Conservation (phyloP, 1,140 invertebrate species). For the Dolichoris vasculosae region DNA sequence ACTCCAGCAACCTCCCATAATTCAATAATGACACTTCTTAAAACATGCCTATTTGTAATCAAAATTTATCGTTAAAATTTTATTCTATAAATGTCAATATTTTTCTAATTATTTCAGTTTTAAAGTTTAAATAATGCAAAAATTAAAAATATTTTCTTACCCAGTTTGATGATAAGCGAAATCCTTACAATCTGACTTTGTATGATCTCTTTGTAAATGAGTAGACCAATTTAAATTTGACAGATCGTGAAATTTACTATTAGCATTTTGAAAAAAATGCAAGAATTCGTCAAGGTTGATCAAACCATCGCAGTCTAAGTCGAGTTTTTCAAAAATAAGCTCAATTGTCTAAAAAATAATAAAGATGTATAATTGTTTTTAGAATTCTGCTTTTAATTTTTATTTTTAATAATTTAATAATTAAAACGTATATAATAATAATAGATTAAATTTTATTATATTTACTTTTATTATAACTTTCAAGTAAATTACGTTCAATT, state of each 20-base stretch:
- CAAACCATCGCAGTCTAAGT: slow-evolving; percentile 79
- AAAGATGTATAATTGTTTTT: slow-evolving; percentile 63
- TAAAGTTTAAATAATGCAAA: not conserved
- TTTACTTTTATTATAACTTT: no score
- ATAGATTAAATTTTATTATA: not conserved
- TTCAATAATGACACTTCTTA: slow-evolving; percentile 76
- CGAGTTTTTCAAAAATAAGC: slow-evolving; percentile 81
- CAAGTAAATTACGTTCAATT: not conserved
- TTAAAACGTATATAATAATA: not conserved
- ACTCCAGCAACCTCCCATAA: slow-evolving; percentile 84
- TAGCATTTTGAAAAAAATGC: slow-evolving; percentile 77
- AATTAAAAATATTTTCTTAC: slow-evolving; percentile 53
- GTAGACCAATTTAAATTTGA: slow-evolving; percentile 62
- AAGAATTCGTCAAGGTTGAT: slow-evolving; percentile 83
- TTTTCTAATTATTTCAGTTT: slow-evolving; percentile 10
- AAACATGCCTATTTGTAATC: slow-evolving; percentile 65
- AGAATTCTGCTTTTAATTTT: not conserved
- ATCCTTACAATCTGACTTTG: slow-evolving; percentile 59
- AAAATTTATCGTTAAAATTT: slow-evolving; percentile 8
- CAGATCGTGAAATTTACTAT: slow-evolving; percentile 64
- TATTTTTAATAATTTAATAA: not conserved
- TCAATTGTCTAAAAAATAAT: slow-evolving; percentile 78
- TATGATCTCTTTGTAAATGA: slow-evolving; percentile 56
- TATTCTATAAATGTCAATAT: not conserved
- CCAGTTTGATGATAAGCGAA: slow-evolving; percentile 60